Conservation (phyloP, 2,888 invertebrate species). For the Drosophila phalerata region DNA sequence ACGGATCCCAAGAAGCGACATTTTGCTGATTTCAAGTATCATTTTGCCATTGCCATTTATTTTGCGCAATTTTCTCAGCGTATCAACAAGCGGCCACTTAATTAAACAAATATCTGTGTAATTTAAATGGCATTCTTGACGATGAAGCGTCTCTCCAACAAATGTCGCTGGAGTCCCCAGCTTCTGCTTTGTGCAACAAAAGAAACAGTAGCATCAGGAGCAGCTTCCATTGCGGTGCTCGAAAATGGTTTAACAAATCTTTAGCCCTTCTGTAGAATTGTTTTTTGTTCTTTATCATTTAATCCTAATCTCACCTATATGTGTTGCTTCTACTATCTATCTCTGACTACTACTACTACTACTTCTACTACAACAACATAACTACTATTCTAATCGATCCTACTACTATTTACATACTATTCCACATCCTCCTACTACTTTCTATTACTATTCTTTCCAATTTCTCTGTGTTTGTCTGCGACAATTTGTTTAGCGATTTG, state of each 20-base stretch:
- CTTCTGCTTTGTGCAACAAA: no score
- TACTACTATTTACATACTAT: slow-evolving; percentile 33
- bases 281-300: slow-evolving; percentile 40
- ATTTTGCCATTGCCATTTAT: slow-evolving; percentile 58
- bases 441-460: slow-evolving; percentile 30
- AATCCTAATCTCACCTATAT: slow-evolving; percentile 60
- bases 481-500: slow-evolving; percentile 81
- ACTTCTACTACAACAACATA: neutral
- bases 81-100: slow-evolving; percentile 64
- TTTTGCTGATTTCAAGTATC: slow-evolving; percentile 52
- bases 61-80: slow-evolving; percentile 63
- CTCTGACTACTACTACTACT: slow-evolving; percentile 13
- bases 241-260: slow-evolving; percentile 41
- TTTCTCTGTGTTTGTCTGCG: slow-evolving; percentile 59
- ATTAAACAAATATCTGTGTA: slow-evolving; percentile 73
- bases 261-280: slow-evolving; percentile 65
- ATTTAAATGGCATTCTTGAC: slow-evolving; percentile 70
- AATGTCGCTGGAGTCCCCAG: neutral
- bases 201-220: neutral
- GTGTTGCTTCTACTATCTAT: slow-evolving; percentile 65
- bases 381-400: slow-evolving; percentile 16
- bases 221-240: slow-evolving; percentile 64
- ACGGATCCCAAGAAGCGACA: slow-evolving; percentile 19
- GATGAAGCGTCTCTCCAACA: neutral
- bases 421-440: slow-evolving; percentile 16